Conservation (phyloP, 2,888 invertebrate species). For the Patella depressa region DNA sequence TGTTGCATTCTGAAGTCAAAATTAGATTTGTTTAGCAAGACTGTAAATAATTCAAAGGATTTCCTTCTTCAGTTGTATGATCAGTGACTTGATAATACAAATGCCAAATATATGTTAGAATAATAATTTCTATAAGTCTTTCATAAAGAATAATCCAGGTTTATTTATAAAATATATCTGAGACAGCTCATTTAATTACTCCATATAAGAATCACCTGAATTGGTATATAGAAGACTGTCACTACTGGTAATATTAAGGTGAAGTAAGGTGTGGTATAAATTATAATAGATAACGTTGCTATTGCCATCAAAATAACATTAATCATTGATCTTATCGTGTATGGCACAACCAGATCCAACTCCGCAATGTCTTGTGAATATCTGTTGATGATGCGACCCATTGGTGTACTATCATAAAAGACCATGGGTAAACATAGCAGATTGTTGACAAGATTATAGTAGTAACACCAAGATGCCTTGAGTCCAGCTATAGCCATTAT, state of each 20-base stretch:
- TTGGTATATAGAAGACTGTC: conserved; percentile 51
- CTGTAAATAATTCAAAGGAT: too few species aligned
- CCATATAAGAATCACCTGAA: conserved; percentile 55
- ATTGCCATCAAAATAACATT: conserved; percentile 51
- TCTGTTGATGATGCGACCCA: conserved; percentile 72
- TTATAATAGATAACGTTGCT: conserved; percentile 49
- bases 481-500: conserved; percentile 70
- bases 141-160: too few species aligned
- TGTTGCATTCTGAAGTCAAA: too few species aligned
- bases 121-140: neutral
- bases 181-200: neutral
- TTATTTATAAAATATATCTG: neutral
- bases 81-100: too few species aligned
- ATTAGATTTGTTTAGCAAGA: too few species aligned
- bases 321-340: conserved; percentile 63
- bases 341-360: conserved; percentile 63
- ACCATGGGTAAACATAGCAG: conserved; percentile 60
- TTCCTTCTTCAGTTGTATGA: too few species aligned
- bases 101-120: neutral
- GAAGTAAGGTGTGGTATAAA: conserved; percentile 50
- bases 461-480: conserved; percentile 67
- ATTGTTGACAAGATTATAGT: conserved; percentile 60
- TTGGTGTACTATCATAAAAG: conserved; percentile 68
- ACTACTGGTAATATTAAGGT: conserved; percentile 48
- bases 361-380: conserved; percentile 58